These are phyloP conservation scores for Promerops cafer DNA, from an alignment of 2,113 vertebrate genomes.

Conservation along the genomic window DNA sequence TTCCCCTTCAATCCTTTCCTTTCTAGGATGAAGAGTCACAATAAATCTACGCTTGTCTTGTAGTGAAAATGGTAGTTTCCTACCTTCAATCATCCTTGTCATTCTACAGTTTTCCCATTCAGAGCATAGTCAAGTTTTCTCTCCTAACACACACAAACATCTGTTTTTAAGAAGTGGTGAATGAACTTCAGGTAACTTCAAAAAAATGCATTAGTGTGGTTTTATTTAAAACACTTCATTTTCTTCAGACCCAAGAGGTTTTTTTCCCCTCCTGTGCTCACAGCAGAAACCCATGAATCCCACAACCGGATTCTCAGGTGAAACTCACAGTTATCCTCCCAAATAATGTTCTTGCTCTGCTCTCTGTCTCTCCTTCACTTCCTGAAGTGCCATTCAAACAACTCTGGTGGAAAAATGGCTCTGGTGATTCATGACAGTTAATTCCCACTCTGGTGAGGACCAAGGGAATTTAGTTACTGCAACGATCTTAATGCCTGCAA, in stretches of 20 bases:
- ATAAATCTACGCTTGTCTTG: background rate
- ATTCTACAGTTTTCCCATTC: background rate
- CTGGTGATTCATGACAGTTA: background rate
- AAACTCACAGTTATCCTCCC: background rate
- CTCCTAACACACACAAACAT: background rate
- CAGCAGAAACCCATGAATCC: background rate
- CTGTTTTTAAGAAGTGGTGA: background rate
- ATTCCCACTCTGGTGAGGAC: background rate
- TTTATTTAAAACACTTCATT: background rate
- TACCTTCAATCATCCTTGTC: background rate
- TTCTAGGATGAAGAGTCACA: background rate
- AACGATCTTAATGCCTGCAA: background rate
- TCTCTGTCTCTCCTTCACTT: background rate
- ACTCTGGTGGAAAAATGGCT: background rate
- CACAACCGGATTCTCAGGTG: background rate
- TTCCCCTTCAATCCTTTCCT: background rate
- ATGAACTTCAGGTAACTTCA: background rate
- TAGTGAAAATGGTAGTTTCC: background rate
- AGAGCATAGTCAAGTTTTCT: background rate
- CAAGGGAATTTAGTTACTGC: background rate
- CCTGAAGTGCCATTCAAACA: background rate
- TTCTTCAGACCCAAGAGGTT: background rate
- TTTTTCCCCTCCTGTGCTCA: background rate
- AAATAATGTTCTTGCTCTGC: background rate
- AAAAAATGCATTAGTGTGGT: background rate